Base-by-base conservation (phyloP, 2,113 vertebrate genomes). In the Mastomys natalensis region DNA sequence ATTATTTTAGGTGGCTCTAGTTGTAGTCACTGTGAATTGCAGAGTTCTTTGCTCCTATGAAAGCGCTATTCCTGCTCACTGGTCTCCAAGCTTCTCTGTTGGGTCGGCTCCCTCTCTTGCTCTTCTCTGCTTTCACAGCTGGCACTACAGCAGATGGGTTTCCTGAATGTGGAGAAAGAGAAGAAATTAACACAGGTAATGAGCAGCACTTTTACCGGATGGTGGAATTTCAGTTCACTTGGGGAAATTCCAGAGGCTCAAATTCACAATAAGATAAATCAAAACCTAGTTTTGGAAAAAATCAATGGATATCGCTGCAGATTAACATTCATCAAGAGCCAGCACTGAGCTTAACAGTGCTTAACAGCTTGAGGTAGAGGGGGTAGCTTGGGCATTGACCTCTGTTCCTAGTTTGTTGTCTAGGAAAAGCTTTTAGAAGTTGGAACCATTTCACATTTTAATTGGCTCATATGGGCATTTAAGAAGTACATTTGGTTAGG, bases 131-230 rank as follows among this genome's bases (percentile, higher is more conserved):
- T 40, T 43, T 93, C 97, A 92, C 95, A 96, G 97, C 94, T 96
- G 92, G 95, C 93, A 66, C 82, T 55, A 48, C 64, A 92, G n/a
- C 95, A 96, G 92, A 96, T 93, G 96, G 88, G 60, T 45, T 82
- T 93, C 87, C 22, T 34, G 86, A 93, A 93, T 43, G 43, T 37
- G 77, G 93, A 74, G 90, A 91, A 82, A 88, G 87, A 93, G 95
- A 94, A 86, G 73, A 94, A 84, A 97, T 96, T 94, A 97, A 78
- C 88, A 94, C 92, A 97, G 96, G 97, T 96, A 97, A 96, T 80
- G 93, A 98, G 88, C 85, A 92, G 92, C 73, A 77, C 85, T 97
- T 93, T 95, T 93, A 97, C 97, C 43, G 62, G n/a, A 87, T 90
- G 90, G 48, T 81, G 60, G 92, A 89, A 87, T 95, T 97, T 96